Evolutionary conservation across 2,113 vertebrate genomes (phyloP), one percentile per base, ranked within the genome.

Genomic region (Entelurus aequoreus): DNA sequence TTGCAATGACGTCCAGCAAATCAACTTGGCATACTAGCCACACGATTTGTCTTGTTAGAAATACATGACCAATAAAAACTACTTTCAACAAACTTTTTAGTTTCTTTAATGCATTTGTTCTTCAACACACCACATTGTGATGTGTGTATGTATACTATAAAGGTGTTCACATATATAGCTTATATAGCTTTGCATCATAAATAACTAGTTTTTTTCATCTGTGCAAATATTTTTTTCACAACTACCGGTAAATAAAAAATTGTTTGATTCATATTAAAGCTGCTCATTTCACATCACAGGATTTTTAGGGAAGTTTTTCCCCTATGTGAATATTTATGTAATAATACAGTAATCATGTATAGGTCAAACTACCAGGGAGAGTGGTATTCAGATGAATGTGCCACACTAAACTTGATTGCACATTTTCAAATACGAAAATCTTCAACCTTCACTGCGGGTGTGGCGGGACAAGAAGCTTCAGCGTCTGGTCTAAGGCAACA

Each of bases 401-500:
- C 12, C 10, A 11, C 42, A 46, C 4, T 3, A 46, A 53, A 16
- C 9, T 37, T 64, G 59, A 72, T 12, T 62, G 9, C 54, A 72
- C 48, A 36, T 54, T 52, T 42, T 1, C 14, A 11, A n/a, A 8
- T 13, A 56, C 36, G 6, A 54, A 37, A 71, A 49, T 14, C 61
- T 40, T 48, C 16, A 60, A 16, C 46, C 54, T 60, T 35, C 6
- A 35, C 40, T 36, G 60, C 60, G 46, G 44, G 58, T 86, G 72
- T 0, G 56, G 54, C 0, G 81, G 82, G 63, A 85, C 60, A 13
- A 92, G 63, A 5, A 91, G 65, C 67, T 93, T 90, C 59, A 98
- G 89, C 0, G 93, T 82, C 4, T 91, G 82, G 60, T 94, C 91
- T 0, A 96, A 88, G 63, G 94, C 73, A 5, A 93, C 3, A 0